Percentiles rank a stretch among this genome's conserved stretches.
Evolutionary conservation across 2,888 invertebrate genomes (phyloP).

Genomic region (Melieria crassipennis): DNA sequence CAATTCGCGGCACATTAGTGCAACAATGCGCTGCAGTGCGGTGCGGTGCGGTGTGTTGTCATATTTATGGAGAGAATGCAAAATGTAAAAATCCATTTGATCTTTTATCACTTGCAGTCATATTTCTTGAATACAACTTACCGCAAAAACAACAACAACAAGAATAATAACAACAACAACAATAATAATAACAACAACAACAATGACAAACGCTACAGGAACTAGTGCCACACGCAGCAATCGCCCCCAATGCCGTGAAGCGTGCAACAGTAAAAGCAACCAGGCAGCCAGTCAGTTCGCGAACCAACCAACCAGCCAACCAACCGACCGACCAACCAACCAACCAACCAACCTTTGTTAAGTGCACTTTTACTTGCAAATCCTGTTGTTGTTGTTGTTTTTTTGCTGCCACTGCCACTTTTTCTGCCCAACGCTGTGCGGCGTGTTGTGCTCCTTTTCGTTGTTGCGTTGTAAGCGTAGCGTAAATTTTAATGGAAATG

Average conservation of each 20-base stretch:
- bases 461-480: conserved; percentile 2
- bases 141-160: too few species aligned
- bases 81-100: conserved; percentile 26
- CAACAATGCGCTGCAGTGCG: background rate
- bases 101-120: conserved; percentile 21
- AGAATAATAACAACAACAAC: too few species aligned
- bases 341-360: background rate
- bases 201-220: too few species aligned
- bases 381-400: background rate
- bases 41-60: background rate
- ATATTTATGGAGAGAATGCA: background rate
- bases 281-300: background rate
- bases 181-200: too few species aligned
- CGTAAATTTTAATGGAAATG: conserved; percentile 28
- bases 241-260: too few species aligned
- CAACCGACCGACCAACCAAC: background rate
- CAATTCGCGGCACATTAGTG: background rate
- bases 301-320: background rate
- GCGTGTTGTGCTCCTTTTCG: background rate
- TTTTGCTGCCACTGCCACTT: background rate
- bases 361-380: background rate
- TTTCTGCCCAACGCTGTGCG: background rate
- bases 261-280: background rate
- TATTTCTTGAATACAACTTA: conserved; percentile 6
- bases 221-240: too few species aligned